A percentile compares a stretch with the other conserved stretches of the same genome.
These are phyloP conservation scores for Mesitornis unicolor DNA, from an alignment of 2,113 vertebrate species.

Conservation along the genomic window DNA sequence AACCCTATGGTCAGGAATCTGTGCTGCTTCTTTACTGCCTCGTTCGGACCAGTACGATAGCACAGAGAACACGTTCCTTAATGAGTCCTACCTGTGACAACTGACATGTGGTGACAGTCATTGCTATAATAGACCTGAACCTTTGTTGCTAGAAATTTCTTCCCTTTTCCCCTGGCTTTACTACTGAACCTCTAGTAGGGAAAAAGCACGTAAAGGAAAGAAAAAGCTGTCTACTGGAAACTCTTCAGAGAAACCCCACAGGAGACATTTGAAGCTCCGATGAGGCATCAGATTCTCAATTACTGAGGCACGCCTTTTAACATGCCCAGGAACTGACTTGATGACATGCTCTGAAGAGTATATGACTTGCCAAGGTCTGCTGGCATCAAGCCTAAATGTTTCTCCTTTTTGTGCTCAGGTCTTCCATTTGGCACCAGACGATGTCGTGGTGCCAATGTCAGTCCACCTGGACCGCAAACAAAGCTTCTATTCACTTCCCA, in stretches of 20 bases:
- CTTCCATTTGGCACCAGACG: constrained; percentile 2
- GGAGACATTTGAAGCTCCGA: not conserved
- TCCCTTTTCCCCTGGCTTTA: not conserved
- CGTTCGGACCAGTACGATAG: not conserved
- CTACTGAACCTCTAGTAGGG: not conserved
- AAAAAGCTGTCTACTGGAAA: not conserved
- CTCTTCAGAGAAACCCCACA: not conserved
- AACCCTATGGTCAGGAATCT: not conserved
- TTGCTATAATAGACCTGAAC: not conserved
- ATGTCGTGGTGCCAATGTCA: not conserved
- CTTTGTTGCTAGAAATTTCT: not conserved
- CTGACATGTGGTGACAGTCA: not conserved
- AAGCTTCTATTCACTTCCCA: not conserved
- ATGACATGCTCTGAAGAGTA: constrained; percentile 32
- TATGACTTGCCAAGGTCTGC: not conserved
- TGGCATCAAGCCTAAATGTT: not conserved
- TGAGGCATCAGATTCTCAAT: constrained; percentile 35
- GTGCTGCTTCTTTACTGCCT: not conserved
- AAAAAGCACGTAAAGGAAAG: not conserved
- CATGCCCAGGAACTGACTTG: constrained; percentile 15
- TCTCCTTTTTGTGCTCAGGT: not conserved
- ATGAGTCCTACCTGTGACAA: not conserved
- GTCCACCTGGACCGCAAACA: not conserved
- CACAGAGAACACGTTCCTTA: not conserved
- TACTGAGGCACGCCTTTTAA: not conserved